Conservation (phyloP, 1,140 invertebrate genomes). For the Papilio aristodemus region DNA sequence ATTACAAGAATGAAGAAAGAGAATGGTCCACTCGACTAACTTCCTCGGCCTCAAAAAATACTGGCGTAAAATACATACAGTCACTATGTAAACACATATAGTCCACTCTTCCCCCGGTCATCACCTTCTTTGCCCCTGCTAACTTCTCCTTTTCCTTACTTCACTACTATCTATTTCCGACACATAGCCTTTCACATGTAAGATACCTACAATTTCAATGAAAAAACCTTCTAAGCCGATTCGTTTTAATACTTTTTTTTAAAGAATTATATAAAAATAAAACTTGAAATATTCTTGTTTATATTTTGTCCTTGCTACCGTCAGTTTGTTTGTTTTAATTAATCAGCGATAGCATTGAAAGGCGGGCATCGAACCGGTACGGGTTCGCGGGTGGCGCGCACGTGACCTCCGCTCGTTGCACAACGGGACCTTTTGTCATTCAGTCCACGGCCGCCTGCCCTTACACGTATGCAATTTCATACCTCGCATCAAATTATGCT, state of each 20-base stretch:
- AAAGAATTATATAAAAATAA: neutral
- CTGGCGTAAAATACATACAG: too few species aligned
- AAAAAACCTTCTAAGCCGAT: too few species aligned
- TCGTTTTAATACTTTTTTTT: too few species aligned
- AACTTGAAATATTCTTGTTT: neutral
- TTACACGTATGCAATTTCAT: constrained; percentile 55
- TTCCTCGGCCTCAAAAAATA: too few species aligned
- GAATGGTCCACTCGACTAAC: neutral
- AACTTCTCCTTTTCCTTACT: too few species aligned
- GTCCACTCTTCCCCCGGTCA: too few species aligned
- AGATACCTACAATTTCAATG: too few species aligned
- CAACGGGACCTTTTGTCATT: constrained; percentile 63
- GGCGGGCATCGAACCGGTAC: constrained; percentile 57
- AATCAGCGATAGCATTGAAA: neutral
- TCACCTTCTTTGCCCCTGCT: too few species aligned
- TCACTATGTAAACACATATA: too few species aligned
- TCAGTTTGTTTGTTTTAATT: constrained; percentile 31
- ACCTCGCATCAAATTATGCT: constrained; percentile 46
- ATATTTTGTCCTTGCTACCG: constrained; percentile 3
- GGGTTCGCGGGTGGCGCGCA: constrained; percentile 47
- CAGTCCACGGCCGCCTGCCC: constrained; percentile 46
- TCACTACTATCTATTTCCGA: too few species aligned
- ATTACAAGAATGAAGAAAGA: neutral
- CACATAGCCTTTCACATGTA: too few species aligned
- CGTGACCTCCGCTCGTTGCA: constrained; percentile 62